Percentiles rank a stretch among this genome's conserved stretches.
Conservation (phyloP, 2,797 vertebrate species). For the Chaetophractus vellerosus region DNA sequence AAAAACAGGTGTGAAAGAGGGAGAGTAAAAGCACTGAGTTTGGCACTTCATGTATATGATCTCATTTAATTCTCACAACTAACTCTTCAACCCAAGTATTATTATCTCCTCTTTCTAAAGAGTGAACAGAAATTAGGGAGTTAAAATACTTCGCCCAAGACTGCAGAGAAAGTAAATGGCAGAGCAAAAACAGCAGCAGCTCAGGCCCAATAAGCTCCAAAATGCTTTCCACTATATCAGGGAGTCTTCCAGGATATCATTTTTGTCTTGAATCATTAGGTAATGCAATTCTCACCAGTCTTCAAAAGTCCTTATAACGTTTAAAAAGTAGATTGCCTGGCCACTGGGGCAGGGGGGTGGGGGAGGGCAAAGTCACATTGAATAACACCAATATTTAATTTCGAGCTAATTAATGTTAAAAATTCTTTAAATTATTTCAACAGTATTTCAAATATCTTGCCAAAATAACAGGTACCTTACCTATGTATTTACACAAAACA, state of each 20-base stretch:
- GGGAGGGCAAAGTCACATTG: not conserved
- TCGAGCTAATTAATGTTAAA: constrained; percentile 21
- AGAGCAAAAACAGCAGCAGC: not conserved
- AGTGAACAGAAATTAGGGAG: not conserved
- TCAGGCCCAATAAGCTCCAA: not conserved
- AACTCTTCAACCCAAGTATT: not conserved
- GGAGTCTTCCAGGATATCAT: not conserved
- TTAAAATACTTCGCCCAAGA: not conserved
- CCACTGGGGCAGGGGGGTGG: not conserved
- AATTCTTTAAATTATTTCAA: constrained; percentile 40
- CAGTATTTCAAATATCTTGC: not conserved
- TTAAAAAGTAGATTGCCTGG: constrained; percentile 42
- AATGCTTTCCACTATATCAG: not conserved
- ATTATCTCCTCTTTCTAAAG: not conserved
- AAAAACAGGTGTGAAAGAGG: not conserved
- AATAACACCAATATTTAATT: constrained; percentile 35
- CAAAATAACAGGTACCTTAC: constrained; percentile 86
- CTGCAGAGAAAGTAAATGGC: not conserved
- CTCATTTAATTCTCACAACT: constrained; percentile 29
- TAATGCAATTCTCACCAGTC: not conserved
- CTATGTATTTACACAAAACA: constrained; percentile 96
- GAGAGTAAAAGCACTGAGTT: not conserved
- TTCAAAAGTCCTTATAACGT: constrained; percentile 18
- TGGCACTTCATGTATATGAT: not conserved
- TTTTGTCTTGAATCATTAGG: constrained; percentile 14